A percentile compares a stretch with the other conserved stretches of the same genome.
Evolutionary conservation across 2,113 vertebrate genomes (phyloP).

Genomic region (Potamarius usumacintae): DNA sequence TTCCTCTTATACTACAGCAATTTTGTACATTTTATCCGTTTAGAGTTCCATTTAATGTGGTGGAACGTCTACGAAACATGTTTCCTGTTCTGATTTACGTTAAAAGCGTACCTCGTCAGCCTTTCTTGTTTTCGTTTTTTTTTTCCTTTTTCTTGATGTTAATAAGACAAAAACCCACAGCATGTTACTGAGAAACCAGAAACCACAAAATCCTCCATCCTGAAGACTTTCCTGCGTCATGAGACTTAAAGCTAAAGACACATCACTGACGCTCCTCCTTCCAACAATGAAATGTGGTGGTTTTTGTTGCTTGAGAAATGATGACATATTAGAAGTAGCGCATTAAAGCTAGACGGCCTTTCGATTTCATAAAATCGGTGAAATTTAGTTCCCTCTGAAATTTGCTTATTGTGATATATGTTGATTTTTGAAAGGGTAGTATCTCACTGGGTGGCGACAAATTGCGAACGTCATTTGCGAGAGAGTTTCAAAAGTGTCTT

Average conservation of each 20-base stretch:
- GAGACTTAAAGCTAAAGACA: background rate
- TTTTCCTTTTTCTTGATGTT: background rate
- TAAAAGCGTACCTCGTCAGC: background rate
- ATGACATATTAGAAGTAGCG: no score
- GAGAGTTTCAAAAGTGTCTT: no score
- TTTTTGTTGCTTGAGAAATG: no score
- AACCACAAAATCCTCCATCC: background rate
- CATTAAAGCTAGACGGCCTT: no score
- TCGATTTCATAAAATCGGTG: no score
- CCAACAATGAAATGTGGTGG: no score
- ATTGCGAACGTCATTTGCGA: no score
- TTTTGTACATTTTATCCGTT: background rate
- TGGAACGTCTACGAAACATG: background rate
- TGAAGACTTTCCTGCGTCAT: background rate
- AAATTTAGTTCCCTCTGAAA: no score
- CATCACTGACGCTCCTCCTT: background rate
- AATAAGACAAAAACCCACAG: background rate
- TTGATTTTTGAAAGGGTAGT: no score
- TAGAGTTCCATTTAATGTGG: background rate
- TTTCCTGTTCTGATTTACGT: background rate
- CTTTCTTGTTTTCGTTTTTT: background rate
- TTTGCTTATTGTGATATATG: no score
- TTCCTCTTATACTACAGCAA: background rate
- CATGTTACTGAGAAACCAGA: background rate
- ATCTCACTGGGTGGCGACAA: no score